Percentiles rank a stretch among this genome's conserved stretches.
Evolutionary conservation across 2,888 invertebrate species (phyloP).

Genomic region (Agonum fuliginosum): DNA sequence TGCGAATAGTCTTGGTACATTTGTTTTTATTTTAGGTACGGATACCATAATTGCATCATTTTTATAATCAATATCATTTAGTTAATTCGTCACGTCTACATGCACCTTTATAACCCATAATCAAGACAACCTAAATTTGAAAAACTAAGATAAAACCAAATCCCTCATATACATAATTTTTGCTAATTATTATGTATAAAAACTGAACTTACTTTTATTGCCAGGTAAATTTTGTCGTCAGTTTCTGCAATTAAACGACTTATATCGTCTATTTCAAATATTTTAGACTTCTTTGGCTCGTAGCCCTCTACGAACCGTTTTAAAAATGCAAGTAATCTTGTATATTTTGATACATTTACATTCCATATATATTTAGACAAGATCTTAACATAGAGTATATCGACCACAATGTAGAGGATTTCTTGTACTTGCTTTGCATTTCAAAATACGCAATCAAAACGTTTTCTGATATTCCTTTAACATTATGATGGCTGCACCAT

Average conservation of each 20-base stretch:
- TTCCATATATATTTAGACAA: slow-evolving; percentile 60
- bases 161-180: not conserved
- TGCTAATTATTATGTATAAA: no score
- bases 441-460: slow-evolving; percentile 62
- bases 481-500: slow-evolving; percentile 60
- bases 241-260: slow-evolving; percentile 64
- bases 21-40: not conserved
- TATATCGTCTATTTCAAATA: slow-evolving; percentile 65
- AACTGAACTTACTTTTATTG: slow-evolving; percentile 62
- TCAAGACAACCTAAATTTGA: slow-evolving; percentile 60
- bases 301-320: slow-evolving; percentile 65
- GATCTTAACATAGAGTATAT: slow-evolving; percentile 62
- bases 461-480: slow-evolving; percentile 61
- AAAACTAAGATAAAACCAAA: slow-evolving; percentile 3
- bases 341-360: slow-evolving; percentile 61
- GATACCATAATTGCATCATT: slow-evolving; percentile 40
- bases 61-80: slow-evolving; percentile 55
- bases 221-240: slow-evolving; percentile 63
- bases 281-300: slow-evolving; percentile 65
- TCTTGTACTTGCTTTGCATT: slow-evolving; percentile 60
- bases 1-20: not conserved
- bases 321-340: slow-evolving; percentile 63
- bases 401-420: slow-evolving; percentile 61
- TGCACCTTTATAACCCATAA: slow-evolving; percentile 61
- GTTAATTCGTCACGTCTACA: slow-evolving; percentile 60